Base-by-base conservation (phyloP, 2,113 vertebrate genomes). In the Gallinago paraguaiae region DNA sequence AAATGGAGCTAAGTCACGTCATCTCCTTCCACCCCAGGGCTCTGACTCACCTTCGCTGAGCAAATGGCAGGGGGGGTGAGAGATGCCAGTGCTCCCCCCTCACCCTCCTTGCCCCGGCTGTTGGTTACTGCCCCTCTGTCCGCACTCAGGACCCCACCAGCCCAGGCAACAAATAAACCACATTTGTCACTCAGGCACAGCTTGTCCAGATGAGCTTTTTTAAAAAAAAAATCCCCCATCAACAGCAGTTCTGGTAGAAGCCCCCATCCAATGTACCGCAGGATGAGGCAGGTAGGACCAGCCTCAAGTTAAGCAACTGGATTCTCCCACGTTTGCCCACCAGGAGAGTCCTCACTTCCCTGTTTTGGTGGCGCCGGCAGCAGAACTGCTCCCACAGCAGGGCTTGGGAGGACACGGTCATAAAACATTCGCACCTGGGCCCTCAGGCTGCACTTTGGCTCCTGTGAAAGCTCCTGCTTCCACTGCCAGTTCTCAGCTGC, bases 201-300 rank as follows among this genome's bases (percentile, higher is more conserved):
- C 24, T 69, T 25, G 50, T 65, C 54, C n/a, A 17, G 5, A 16
- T 1, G 50, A 12, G 13, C 30, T 75, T 24, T 60, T 10, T 16
- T 19, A 13, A 39, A 15, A 33, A 33, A n/a, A 35, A 46, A 20
- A 20, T 7, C 16, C 45, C 41, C 13, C 0, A 0, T 1, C 59
- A 57, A 5, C 72, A 77, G 68, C 45, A 57, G 33, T 2, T 43
- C 0, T 2, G 78, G 61, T 54, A 37, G 64, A 67, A 82, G 30
- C 22, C 46, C 67, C 22, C 19, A 11, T 5, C 24, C 4, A 0
- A 65, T 28, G 25, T 33, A 37, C 18, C 45, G 12, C 3, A 48
- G 68, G 25, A 46, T 10, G 19, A n/a, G 63, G 65, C 24, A 90
- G 64, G 60, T 1, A 57, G 59, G 71, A 80, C 11, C 48, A 51